phyloP scores from a whole-genome alignment of 2,113 vertebrate genomes.

The Circaetus gallicus region DNA sequence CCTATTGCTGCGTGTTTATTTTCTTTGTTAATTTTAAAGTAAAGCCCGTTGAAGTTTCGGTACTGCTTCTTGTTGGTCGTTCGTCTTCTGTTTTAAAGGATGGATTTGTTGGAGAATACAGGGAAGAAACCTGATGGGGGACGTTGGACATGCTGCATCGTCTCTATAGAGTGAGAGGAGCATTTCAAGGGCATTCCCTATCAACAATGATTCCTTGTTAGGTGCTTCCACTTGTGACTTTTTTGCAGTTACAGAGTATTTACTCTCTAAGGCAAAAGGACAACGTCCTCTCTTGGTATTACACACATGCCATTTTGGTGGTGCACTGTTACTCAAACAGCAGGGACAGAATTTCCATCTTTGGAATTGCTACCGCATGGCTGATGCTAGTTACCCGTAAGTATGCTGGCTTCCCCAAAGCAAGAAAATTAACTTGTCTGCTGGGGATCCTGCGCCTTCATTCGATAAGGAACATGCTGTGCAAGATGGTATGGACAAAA shows the following conservation, averaged over 20 bases:
- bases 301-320: background rate
- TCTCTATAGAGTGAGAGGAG: rapidly evolving
- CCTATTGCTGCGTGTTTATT: background rate
- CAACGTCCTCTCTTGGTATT: background rate
- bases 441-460: background rate
- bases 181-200: background rate
- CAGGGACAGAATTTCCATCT: conserved; percentile 43
- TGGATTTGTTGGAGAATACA: background rate
- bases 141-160: rapidly evolving
- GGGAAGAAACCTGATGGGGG: background rate
- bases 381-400: background rate
- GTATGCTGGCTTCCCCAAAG: background rate
- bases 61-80: background rate
- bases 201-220: background rate
- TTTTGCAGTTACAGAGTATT: background rate
- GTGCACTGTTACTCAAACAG: background rate
- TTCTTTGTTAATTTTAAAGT: conserved; percentile 34
- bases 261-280: background rate
- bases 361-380: conserved; percentile 6
- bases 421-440: background rate
- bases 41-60: background rate
- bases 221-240: background rate
- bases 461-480: background rate
- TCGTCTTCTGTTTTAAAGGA: background rate
- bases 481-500: background rate